Percentiles rank a stretch among this genome's conserved stretches.
Evolutionary conservation across 1,140 invertebrate species (phyloP).

Genomic region (Tetragonula clypearis): DNA sequence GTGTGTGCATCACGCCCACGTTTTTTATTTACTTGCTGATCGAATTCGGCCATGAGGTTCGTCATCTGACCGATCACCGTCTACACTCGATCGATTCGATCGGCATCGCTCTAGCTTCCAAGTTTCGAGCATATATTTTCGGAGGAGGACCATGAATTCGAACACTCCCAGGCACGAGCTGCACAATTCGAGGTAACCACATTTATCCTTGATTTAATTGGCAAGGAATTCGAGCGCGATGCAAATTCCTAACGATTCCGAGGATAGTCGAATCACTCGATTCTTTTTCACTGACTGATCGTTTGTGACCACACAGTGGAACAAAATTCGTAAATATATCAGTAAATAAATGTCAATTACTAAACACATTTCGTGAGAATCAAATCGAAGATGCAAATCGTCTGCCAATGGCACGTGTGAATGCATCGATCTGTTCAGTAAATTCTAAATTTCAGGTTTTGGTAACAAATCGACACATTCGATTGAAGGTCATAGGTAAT

Average conservation of each 20-base stretch:
- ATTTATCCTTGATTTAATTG: not conserved
- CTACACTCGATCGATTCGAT: too few species aligned
- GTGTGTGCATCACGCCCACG: slow-evolving; percentile 7
- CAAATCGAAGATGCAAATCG: too few species aligned
- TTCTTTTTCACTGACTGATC: not conserved
- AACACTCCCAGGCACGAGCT: not conserved
- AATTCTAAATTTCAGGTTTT: too few species aligned
- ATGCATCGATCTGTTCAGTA: too few species aligned
- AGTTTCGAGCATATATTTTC: not conserved
- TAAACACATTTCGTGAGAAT: too few species aligned
- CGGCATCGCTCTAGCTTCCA: not conserved
- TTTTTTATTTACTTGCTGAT: not conserved
- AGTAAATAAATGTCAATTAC: too few species aligned
- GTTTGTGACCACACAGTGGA: too few species aligned
- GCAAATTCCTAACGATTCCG: not conserved
- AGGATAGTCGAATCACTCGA: not conserved
- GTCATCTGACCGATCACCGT: not conserved
- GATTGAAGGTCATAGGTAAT: too few species aligned
- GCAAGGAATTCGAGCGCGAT: not conserved
- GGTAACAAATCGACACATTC: too few species aligned
- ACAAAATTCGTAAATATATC: too few species aligned
- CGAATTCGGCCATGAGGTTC: not conserved
- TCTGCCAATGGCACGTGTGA: too few species aligned
- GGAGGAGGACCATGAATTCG: not conserved
- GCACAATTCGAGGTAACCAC: not conserved